These are phyloP conservation scores for Thaumetopoea pityocampa DNA, from an alignment of 1,140 invertebrate species.

Conservation along the genomic window DNA sequence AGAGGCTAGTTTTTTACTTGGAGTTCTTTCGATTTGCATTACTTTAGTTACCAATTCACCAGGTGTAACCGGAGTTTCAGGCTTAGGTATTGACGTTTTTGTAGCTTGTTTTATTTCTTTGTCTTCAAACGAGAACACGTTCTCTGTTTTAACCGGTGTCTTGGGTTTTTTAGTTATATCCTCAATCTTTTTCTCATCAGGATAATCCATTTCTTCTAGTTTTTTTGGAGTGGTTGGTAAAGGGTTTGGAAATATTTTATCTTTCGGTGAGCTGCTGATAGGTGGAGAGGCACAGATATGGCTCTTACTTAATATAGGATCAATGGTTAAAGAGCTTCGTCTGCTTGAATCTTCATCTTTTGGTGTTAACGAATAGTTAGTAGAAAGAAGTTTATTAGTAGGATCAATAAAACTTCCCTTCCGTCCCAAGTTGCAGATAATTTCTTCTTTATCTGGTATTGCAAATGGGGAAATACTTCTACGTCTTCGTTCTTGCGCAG, in stretches of 20 bases:
- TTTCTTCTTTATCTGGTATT: conserved; percentile 54
- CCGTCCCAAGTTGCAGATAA: conserved; percentile 39
- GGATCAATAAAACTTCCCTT: conserved; percentile 75
- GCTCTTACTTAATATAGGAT: conserved; percentile 32
- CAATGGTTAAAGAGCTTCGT: conserved; percentile 42
- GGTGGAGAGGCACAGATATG: conserved; percentile 46
- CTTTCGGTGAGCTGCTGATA: conserved; percentile 48
- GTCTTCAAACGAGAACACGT: conserved; percentile 36
- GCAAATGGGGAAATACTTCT: conserved; percentile 74
- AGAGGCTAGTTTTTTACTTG: conserved; percentile 53
- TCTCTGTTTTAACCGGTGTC: conserved; percentile 41
- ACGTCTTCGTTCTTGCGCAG: conserved; percentile 63
- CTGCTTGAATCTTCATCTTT: conserved; percentile 60
- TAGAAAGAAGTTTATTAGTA: conserved; percentile 63
- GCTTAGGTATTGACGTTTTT: conserved; percentile 22
- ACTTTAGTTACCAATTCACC: conserved; percentile 62
- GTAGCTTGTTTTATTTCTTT: conserved; percentile 33
- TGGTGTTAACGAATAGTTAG: conserved; percentile 57
- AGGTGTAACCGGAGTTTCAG: conserved; percentile 28
- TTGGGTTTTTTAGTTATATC: conserved; percentile 33
- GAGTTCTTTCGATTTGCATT: conserved; percentile 62
- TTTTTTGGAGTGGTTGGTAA: conserved; percentile 54
- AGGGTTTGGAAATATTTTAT: conserved; percentile 43
- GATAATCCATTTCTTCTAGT: conserved; percentile 53
- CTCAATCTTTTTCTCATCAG: conserved; percentile 46